Percentiles rank a stretch among this genome's conserved stretches.
Conservation (phyloP, 1,140 invertebrate species). For the Aphidius gifuensis region DNA sequence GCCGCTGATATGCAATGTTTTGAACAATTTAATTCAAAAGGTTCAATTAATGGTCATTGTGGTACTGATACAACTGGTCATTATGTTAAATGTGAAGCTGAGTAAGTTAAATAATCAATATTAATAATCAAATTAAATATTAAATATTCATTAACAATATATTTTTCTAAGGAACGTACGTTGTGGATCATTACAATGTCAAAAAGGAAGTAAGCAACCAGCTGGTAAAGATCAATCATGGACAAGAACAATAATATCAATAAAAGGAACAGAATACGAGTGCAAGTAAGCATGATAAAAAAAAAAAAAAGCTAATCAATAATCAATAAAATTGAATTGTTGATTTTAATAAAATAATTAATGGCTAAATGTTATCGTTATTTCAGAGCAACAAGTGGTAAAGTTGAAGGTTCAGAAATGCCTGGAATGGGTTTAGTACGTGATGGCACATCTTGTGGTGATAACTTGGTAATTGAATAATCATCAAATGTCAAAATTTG, state of each 20-base stretch:
- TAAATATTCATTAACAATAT: constrained; percentile 4
- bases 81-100: constrained; percentile 80
- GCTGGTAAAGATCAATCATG: constrained; percentile 77
- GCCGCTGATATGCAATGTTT: constrained; percentile 83
- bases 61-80: constrained; percentile 76
- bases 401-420: constrained; percentile 62
- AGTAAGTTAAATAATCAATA: constrained; percentile 63
- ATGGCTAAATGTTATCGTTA: constrained; percentile 17
- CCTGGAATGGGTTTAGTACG: constrained; percentile 74
- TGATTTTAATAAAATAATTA: neutral
- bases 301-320: neutral
- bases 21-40: constrained; percentile 91
- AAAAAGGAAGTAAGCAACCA: constrained; percentile 77
- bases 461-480: constrained; percentile 65
- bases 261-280: constrained; percentile 80
- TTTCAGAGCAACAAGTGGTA: constrained; percentile 68
- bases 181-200: constrained; percentile 88
- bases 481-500: neutral
- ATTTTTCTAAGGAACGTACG: constrained; percentile 69
- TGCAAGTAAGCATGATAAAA: constrained; percentile 75
- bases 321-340: neutral
- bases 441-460: constrained; percentile 89
- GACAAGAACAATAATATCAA: constrained; percentile 81
- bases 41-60: constrained; percentile 90
- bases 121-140: constrained; percentile 8